Percentiles rank a stretch among this genome's conserved stretches.
Evolutionary conservation across 2,113 vertebrate genomes (phyloP).

Genomic region (Plotosus lineatus): DNA sequence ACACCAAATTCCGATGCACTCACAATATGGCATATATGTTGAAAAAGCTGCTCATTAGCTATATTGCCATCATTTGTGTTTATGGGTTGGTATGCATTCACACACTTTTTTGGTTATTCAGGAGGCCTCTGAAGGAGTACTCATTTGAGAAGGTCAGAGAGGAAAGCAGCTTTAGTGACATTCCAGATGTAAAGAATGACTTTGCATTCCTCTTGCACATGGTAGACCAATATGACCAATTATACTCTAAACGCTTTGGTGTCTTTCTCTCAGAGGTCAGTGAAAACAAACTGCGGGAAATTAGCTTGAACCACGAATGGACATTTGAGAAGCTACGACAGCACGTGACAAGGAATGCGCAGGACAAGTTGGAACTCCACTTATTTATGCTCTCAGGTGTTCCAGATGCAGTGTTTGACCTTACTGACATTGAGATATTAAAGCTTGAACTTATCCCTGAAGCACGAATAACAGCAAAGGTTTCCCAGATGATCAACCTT

Average conservation of each 20-base stretch:
- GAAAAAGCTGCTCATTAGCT: slow-evolving; percentile 93
- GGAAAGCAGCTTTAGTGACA: slow-evolving; percentile 98
- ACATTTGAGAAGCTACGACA: slow-evolving; percentile 93
- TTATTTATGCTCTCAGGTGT: slow-evolving; percentile 96
- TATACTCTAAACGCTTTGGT: slow-evolving; percentile 95
- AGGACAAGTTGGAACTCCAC: slow-evolving; percentile 92
- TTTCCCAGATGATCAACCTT: slow-evolving; percentile 95
- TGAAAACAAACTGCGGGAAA: slow-evolving; percentile 94
- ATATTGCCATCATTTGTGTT: slow-evolving; percentile 93
- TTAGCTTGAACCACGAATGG: slow-evolving; percentile 96
- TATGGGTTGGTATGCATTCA: slow-evolving; percentile 95
- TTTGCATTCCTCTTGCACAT: slow-evolving; percentile 98
- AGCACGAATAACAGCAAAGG: slow-evolving; percentile 92
- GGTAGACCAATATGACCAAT: slow-evolving; percentile 97
- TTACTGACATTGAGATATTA: slow-evolving; percentile 91
- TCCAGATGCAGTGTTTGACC: slow-evolving; percentile 92
- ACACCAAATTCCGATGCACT: slow-evolving; percentile 88
- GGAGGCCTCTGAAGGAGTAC: slow-evolving; percentile 94
- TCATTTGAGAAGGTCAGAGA: slow-evolving; percentile 97
- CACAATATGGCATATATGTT: slow-evolving; percentile 99
- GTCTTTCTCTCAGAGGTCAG: slow-evolving; percentile 97
- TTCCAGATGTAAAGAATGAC: slow-evolving; percentile 97
- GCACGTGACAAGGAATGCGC: slow-evolving; percentile 88
- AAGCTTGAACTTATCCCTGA: slow-evolving; percentile 96
- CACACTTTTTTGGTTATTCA: slow-evolving; percentile 95